phyloP scores from a whole-genome alignment of 2,797 vertebrate species.

The Carapus acus region DNA sequence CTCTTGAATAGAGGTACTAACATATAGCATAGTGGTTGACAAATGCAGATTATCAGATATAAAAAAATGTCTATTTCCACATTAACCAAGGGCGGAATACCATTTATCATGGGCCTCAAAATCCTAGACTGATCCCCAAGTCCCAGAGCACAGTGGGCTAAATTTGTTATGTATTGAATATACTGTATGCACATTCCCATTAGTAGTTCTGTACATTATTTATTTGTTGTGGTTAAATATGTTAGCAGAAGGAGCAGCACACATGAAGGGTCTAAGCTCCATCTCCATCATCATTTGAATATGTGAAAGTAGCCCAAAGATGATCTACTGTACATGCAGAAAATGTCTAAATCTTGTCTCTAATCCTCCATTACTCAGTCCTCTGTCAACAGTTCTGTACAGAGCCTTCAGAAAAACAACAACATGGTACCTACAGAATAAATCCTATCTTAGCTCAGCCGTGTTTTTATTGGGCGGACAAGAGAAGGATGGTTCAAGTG shows the following conservation, averaged over 20 bases:
- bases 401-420: slow-evolving; percentile 31
- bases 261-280: slow-evolving; percentile 38
- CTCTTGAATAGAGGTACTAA: too few relatives aligned
- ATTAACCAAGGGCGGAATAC: too few relatives aligned
- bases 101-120: too few relatives aligned
- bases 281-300: slow-evolving; percentile 41
- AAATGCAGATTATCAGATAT: too few relatives aligned
- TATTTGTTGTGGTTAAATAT: slow-evolving; percentile 67
- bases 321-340: slow-evolving; percentile 35
- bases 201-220: slow-evolving; percentile 57
- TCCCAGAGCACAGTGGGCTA: slow-evolving; percentile 30
- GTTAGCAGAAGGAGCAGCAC: slow-evolving; percentile 55
- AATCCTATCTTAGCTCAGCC: slow-evolving; percentile 54
- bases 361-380: slow-evolving; percentile 59
- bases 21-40: too few relatives aligned
- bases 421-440: slow-evolving; percentile 58
- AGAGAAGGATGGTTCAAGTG: slow-evolving; percentile 46
- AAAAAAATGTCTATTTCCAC: too few relatives aligned
- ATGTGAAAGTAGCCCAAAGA: slow-evolving; percentile 24
- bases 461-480: slow-evolving; percentile 45
- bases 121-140: too few relatives aligned
- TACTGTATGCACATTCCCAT: slow-evolving; percentile 42
- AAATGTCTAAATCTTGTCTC: slow-evolving; percentile 48
- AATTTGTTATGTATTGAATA: slow-evolving; percentile 43
- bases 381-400: slow-evolving; percentile 62